A percentile compares a stretch with the other conserved stretches of the same genome.
phyloP scores from a whole-genome alignment of 2,797 vertebrate genomes.

The Fistularia tabacaria region DNA sequence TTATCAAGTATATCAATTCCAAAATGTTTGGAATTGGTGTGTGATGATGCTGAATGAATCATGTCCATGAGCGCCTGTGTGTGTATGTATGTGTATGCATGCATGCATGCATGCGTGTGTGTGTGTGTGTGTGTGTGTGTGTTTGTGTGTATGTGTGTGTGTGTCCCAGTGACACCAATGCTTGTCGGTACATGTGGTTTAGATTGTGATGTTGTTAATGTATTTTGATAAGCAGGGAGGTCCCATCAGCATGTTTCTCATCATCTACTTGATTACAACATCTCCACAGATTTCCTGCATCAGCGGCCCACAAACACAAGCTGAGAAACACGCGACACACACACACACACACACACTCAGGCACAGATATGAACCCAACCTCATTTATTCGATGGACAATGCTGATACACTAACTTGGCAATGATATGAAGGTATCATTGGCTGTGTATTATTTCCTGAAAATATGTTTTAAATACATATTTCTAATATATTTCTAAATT shows the following conservation, averaged over 20 bases:
- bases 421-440: background rate
- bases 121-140: background rate
- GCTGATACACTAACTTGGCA: background rate
- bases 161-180: constrained; percentile 9
- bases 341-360: constrained; percentile 5
- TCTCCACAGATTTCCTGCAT: constrained; percentile 56
- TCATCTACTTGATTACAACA: constrained; percentile 64
- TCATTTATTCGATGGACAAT: constrained; percentile 23
- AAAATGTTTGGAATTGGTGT: background rate
- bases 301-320: constrained; percentile 22
- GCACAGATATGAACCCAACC: constrained; percentile 10
- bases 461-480: background rate
- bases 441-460: background rate
- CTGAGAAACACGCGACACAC: constrained; percentile 7
- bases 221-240: constrained; percentile 58
- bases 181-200: constrained; percentile 28
- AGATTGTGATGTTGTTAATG: constrained; percentile 52
- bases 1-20: constrained; percentile 11
- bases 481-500: background rate
- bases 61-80: background rate
- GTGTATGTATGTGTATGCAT: constrained; percentile 3
- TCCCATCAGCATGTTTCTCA: constrained; percentile 65
- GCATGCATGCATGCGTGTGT: background rate
- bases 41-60: too few species aligned
- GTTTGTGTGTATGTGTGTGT: constrained; percentile 6